phyloP scores from a whole-genome alignment of 2,797 vertebrate species.

The Octomys mimax region DNA sequence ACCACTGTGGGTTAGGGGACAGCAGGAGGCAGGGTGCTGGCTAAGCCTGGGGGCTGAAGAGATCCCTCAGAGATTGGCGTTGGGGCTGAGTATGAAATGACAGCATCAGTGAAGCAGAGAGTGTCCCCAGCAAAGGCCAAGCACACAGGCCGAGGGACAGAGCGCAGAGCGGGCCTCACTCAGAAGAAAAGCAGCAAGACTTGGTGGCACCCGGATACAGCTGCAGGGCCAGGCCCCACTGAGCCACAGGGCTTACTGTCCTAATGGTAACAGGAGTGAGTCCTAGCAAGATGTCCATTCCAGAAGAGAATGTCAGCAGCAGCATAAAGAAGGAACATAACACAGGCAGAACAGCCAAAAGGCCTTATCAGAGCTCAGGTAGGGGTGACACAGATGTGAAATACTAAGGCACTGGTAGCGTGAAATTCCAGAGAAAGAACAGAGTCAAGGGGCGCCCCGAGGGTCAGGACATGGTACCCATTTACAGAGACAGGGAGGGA shows the following conservation, averaged over 20 bases:
- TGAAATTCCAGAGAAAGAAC: not conserved
- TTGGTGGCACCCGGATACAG: too few species aligned
- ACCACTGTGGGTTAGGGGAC: not conserved
- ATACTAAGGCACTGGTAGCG: not conserved
- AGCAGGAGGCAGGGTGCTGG: not conserved
- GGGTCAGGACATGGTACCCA: not conserved
- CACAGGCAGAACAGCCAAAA: not conserved
- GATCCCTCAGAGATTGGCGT: not conserved
- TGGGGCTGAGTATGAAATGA: not conserved
- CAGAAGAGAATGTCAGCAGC: not conserved
- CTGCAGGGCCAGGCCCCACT: not conserved
- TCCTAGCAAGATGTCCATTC: not conserved
- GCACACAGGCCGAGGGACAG: rapidly evolving
- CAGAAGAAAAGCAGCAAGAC: not conserved
- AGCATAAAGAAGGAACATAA: not conserved
- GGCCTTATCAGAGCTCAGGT: not conserved
- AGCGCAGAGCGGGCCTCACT: not conserved
- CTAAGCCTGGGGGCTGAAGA: not conserved
- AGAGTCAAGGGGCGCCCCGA: not conserved
- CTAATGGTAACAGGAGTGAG: not conserved
- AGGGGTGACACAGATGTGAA: not conserved
- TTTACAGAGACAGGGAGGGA: not conserved
- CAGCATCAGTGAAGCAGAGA: not conserved
- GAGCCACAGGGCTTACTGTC: not conserved
- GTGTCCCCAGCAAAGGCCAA: not conserved